Evolutionary conservation across 2,113 vertebrate species (phyloP).

Genomic region (Cettia cetti): DNA sequence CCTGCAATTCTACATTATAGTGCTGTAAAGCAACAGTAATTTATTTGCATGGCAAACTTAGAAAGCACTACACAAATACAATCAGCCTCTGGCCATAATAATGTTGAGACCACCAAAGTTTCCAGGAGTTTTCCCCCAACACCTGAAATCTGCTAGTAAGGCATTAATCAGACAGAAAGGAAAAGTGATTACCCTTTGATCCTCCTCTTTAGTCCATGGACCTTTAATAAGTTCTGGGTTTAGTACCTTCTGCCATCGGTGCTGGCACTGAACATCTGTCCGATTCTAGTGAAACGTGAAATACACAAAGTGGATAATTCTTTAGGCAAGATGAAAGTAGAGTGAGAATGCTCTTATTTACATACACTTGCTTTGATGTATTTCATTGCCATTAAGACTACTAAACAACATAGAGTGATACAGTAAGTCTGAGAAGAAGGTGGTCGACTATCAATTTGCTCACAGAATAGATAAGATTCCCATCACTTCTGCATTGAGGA

Average conservation of each 20-base stretch:
- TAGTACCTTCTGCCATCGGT: conserved; percentile 98
- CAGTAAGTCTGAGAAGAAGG: background rate
- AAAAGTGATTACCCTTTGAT: conserved; percentile 88
- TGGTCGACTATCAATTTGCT: background rate
- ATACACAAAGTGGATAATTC: background rate
- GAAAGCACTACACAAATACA: background rate
- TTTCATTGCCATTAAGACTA: background rate
- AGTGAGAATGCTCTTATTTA: background rate
- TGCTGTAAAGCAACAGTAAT: background rate
- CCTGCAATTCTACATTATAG: background rate
- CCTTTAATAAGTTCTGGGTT: conserved; percentile 99
- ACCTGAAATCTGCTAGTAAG: background rate
- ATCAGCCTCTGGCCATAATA: background rate
- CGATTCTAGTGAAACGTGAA: conserved; percentile 83
- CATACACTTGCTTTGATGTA: background rate
- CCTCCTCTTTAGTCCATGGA: conserved; percentile 98
- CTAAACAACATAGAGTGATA: background rate
- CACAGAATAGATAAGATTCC: background rate
- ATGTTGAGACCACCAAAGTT: background rate
- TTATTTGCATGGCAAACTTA: background rate
- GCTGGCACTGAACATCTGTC: conserved; percentile 97
- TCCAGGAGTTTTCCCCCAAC: background rate
- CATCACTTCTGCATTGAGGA: background rate
- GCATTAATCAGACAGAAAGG: background rate
- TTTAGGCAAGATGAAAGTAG: background rate